phyloP scores from a whole-genome alignment of 2,797 vertebrate genomes.

The Syncerus caffer region DNA sequence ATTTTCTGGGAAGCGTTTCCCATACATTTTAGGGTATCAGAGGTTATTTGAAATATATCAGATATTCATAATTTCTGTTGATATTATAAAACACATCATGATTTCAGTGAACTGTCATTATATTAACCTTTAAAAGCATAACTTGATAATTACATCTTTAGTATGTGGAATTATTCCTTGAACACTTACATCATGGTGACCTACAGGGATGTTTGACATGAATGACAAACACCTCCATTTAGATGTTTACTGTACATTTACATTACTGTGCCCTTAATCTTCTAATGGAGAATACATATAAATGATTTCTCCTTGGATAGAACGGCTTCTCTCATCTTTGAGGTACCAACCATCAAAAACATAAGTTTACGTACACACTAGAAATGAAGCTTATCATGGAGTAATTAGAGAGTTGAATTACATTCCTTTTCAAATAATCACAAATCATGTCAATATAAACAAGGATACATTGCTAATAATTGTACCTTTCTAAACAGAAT shows the following conservation, averaged over 20 bases:
- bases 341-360: background rate
- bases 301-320: background rate
- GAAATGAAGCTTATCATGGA: background rate
- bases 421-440: background rate
- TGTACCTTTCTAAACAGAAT: background rate
- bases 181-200: background rate
- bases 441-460: background rate
- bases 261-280: background rate
- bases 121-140: background rate
- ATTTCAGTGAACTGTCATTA: background rate
- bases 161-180: background rate
- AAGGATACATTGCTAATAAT: background rate
- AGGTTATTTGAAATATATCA: background rate
- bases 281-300: background rate
- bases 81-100: background rate
- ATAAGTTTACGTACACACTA: background rate
- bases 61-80: background rate
- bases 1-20: background rate
- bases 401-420: background rate
- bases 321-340: background rate
- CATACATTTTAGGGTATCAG: background rate
- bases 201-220: background rate
- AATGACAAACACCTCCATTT: background rate
- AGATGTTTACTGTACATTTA: background rate
- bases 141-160: background rate